Percentiles rank a stretch among this genome's conserved stretches.
These are phyloP conservation scores for Rhynchonycteris naso DNA, from an alignment of 2,797 vertebrate species.

Conservation along the genomic window DNA sequence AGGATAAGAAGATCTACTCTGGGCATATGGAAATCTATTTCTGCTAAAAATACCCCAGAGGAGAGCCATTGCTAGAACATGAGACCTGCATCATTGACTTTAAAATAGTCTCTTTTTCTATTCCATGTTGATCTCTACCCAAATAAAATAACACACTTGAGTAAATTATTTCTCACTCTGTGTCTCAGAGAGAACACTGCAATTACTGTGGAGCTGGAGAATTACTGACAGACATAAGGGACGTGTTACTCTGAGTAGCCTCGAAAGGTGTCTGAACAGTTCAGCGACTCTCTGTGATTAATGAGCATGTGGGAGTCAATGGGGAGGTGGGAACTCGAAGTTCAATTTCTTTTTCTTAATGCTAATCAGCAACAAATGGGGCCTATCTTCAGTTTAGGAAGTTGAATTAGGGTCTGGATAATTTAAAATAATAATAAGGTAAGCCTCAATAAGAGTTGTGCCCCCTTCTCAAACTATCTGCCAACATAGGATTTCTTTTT, in stretches of 20 bases:
- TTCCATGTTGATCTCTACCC: slow-evolving; percentile 34
- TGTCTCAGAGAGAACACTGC: slow-evolving; percentile 35
- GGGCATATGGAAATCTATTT: background rate
- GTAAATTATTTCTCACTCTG: slow-evolving; percentile 42
- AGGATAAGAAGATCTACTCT: background rate
- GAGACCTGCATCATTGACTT: background rate
- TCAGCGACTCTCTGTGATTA: background rate
- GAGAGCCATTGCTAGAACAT: background rate
- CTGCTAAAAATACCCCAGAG: background rate
- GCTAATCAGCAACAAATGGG: background rate
- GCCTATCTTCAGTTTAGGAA: background rate
- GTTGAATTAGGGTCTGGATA: background rate
- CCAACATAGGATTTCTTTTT: background rate
- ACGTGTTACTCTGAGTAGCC: background rate
- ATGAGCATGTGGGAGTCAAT: background rate
- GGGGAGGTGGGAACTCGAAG: background rate
- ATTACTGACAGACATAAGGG: slow-evolving; percentile 45
- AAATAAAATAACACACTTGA: slow-evolving; percentile 62
- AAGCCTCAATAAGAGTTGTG: background rate
- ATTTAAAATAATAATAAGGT: background rate
- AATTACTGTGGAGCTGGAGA: slow-evolving; percentile 17
- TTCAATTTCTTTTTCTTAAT: background rate
- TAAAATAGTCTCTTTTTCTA: slow-evolving; percentile 36
- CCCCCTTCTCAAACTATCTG: background rate
- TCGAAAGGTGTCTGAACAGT: slow-evolving; percentile 32